phyloP scores from a whole-genome alignment of 2,113 vertebrate genomes.

The Sinocyclocheilus maitianheensis region DNA sequence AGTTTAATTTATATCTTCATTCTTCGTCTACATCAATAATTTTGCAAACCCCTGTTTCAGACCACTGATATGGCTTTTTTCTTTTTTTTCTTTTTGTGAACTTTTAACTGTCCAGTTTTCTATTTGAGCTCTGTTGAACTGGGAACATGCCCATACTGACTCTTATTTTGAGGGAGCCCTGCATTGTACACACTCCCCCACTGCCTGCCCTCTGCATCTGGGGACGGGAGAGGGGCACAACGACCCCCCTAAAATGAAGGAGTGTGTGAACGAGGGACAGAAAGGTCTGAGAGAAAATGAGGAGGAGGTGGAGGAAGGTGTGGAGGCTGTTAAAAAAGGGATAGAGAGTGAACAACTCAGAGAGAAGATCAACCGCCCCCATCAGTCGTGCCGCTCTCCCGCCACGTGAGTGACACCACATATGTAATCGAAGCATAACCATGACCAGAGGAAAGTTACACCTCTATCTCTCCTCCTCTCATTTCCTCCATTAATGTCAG shows the following conservation, averaged over 20 bases:
- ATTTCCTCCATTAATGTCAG: constrained; percentile 39
- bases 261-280: constrained; percentile 65
- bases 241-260: constrained; percentile 61
- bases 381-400: constrained; percentile 16
- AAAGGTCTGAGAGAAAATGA: constrained; percentile 57
- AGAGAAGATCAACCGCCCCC: neutral
- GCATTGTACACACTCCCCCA: constrained; percentile 36
- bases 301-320: constrained; percentile 18
- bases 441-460: neutral
- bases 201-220: too few species aligned
- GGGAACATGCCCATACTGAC: neutral
- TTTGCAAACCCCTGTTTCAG: too few species aligned
- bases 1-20: too few species aligned
- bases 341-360: neutral
- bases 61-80: neutral
- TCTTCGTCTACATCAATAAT: too few species aligned
- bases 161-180: neutral
- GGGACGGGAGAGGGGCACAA: constrained; percentile 63
- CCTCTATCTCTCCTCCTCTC: constrained; percentile 47
- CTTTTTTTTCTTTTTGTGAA: neutral
- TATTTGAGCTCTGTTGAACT: neutral
- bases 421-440: constrained; percentile 36
- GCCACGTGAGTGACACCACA: constrained; percentile 13
- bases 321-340: constrained; percentile 5
- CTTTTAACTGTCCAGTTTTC: neutral